A percentile compares a stretch with the other conserved stretches of the same genome.
phyloP scores from a whole-genome alignment of 2,113 vertebrate genomes.

The Tachysurus fulvidraco region DNA sequence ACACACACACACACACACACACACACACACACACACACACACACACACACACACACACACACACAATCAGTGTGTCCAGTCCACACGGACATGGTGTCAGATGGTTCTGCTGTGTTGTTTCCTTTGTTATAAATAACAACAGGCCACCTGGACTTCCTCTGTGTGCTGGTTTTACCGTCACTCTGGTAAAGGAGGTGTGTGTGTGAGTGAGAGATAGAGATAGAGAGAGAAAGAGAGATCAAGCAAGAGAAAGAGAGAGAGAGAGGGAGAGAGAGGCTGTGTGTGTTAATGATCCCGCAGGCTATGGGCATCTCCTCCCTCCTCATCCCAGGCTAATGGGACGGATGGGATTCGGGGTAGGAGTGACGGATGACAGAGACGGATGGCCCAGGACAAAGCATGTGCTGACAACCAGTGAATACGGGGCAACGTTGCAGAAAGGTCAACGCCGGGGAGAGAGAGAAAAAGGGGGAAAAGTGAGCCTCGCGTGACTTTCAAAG shows the following conservation, averaged over 20 bases:
- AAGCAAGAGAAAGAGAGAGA: slow-evolving; percentile 57
- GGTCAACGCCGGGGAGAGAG: slow-evolving; percentile 77
- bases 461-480: slow-evolving; percentile 60
- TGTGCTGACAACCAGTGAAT: slow-evolving; percentile 92
- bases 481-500: slow-evolving; percentile 84
- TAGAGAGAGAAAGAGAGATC: background rate
- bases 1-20: slow-evolving; percentile 53
- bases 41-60: slow-evolving; percentile 53
- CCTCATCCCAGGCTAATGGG: slow-evolving; percentile 89
- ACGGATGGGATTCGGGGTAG: slow-evolving; percentile 87
- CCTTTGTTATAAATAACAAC: slow-evolving; percentile 99
- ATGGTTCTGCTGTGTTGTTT: slow-evolving; percentile 87
- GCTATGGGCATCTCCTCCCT: slow-evolving; percentile 71
- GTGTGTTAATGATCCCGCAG: slow-evolving; percentile 92
- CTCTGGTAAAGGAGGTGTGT: slow-evolving; percentile 49
- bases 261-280: slow-evolving; percentile 43
- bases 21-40: slow-evolving; percentile 54
- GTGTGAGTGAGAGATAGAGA: slow-evolving; percentile 32
- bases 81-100: slow-evolving; percentile 84
- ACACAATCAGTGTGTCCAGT: slow-evolving; percentile 58
- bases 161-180: slow-evolving; percentile 60
- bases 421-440: slow-evolving; percentile 91
- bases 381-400: slow-evolving; percentile 86
- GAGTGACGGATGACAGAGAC: slow-evolving; percentile 95
- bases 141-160: slow-evolving; percentile 95